Percentiles rank a stretch among this genome's conserved stretches.
These are phyloP conservation scores for Carpatolechia fugitivella DNA, from an alignment of 2,888 invertebrate genomes.

Conservation along the genomic window DNA sequence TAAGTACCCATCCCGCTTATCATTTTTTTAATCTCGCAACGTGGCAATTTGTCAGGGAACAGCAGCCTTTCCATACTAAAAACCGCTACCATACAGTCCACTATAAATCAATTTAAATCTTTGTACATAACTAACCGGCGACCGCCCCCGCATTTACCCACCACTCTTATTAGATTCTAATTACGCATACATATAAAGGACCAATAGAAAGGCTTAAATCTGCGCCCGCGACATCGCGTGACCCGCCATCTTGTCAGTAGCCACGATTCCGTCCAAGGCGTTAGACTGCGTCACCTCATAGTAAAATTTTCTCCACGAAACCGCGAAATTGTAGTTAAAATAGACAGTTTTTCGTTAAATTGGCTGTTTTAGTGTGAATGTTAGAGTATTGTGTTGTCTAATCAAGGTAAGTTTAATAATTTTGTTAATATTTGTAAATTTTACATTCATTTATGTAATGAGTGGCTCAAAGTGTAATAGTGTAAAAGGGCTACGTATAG, in stretches of 20 bases:
- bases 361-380: not conserved
- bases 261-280: constrained; percentile 5
- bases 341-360: not conserved
- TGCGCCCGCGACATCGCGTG: not conserved
- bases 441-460: not conserved
- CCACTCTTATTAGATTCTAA: not conserved
- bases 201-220: constrained; percentile 1
- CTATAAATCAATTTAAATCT: no score
- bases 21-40: no score
- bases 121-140: no score
- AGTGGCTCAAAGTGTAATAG: not conserved
- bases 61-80: no score
- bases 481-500: not conserved
- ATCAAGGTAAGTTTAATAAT: constrained; percentile 1
- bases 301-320: constrained; percentile 1
- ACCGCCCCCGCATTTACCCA: constrained; percentile 1
- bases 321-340: not conserved
- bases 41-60: no score
- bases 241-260: constrained; percentile 11
- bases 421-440: not conserved
- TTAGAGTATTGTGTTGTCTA: constrained; percentile 1
- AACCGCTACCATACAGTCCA: no score
- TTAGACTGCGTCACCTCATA: not conserved
- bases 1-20: no score
- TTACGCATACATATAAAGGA: constrained; percentile 8